Conservation (phyloP, 2,113 vertebrate species). For the Microtus richardsoni region DNA sequence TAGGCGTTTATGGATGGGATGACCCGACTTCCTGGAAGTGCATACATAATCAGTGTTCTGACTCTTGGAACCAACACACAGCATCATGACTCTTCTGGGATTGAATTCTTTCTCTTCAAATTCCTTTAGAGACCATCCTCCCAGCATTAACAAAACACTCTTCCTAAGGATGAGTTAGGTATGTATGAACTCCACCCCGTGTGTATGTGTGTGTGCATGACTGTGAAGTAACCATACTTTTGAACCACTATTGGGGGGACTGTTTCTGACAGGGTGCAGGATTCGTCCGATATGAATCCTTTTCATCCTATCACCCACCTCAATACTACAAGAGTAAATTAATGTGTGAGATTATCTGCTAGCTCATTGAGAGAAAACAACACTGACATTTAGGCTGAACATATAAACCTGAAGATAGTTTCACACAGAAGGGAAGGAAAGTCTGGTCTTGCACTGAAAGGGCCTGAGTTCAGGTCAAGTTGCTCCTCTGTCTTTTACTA, state of each 20-base stretch:
- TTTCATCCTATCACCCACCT: constrained; percentile 47
- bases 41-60: not conserved
- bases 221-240: not conserved
- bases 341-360: constrained; percentile 7
- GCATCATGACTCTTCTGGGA: not conserved
- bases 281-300: constrained; percentile 41
- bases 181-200: not conserved
- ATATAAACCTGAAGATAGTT: not conserved
- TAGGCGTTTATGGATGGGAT: not conserved
- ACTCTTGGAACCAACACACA: not conserved
- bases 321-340: constrained; percentile 29
- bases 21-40: not conserved
- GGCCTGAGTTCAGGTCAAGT: constrained; percentile 21
- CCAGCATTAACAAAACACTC: not conserved
- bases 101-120: not conserved
- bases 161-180: not conserved
- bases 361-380: constrained; percentile 47
- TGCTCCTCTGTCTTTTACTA: not conserved
- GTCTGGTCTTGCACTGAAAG: not conserved
- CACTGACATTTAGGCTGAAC: constrained; percentile 37
- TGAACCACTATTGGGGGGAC: not conserved
- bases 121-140: not conserved
- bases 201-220: not conserved
- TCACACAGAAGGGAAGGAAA: constrained; percentile 9
- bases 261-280: not conserved